A percentile compares a stretch with the other conserved stretches of the same genome.
These are phyloP conservation scores for Anhinga anhinga DNA, from an alignment of 2,113 vertebrate species.

Conservation along the genomic window DNA sequence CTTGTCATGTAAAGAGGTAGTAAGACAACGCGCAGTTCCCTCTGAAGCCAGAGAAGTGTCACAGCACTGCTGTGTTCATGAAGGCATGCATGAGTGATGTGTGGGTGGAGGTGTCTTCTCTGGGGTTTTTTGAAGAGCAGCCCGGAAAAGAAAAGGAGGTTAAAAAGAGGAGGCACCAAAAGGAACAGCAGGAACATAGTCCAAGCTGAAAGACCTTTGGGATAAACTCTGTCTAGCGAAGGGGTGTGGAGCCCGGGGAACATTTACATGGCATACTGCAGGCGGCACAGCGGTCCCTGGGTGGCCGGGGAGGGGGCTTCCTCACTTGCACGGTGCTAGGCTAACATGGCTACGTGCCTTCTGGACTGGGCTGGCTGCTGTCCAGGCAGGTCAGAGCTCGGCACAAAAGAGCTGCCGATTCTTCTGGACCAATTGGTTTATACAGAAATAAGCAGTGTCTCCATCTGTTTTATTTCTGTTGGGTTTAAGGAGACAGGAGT, in stretches of 20 bases:
- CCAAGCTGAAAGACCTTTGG: background rate
- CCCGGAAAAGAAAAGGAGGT: background rate
- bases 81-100: background rate
- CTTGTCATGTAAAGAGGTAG: background rate
- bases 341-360: accelerated
- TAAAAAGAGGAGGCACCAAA: background rate
- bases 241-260: background rate
- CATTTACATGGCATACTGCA: background rate
- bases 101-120: background rate
- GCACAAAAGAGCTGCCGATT: background rate
- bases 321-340: accelerated
- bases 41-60: background rate
- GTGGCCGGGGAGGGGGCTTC: accelerated
- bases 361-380: background rate
- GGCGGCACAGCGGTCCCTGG: background rate
- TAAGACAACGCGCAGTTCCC: background rate
- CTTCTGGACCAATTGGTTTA: background rate
- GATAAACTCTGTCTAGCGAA: background rate
- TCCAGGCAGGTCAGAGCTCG: background rate
- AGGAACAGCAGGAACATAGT: background rate
- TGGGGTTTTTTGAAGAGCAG: background rate
- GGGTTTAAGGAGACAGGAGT: background rate
- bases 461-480: background rate
- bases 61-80: background rate
- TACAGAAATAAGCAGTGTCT: background rate